Conservation (phyloP, 2,888 invertebrate species). For the Apeira syringaria region DNA sequence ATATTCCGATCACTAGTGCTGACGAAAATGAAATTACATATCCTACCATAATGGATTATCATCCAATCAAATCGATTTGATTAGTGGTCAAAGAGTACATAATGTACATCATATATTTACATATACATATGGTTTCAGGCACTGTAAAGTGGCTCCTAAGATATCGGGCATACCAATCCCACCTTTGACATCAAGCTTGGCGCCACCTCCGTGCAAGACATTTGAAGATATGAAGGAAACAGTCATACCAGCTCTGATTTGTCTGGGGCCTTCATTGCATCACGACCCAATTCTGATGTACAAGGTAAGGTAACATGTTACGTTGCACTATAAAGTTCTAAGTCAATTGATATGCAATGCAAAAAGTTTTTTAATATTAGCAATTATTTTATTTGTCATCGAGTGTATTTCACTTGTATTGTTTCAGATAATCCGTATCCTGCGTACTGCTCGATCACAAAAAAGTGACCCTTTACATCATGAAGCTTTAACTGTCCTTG, state of each 20-base stretch:
- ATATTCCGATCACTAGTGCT: no score
- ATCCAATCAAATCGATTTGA: no score
- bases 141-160: slow-evolving; percentile 89
- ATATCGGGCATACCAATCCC: slow-evolving; percentile 84
- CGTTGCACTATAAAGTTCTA: no score
- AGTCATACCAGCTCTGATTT: slow-evolving; percentile 93
- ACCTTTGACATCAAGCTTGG: slow-evolving; percentile 79
- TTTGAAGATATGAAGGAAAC: slow-evolving; percentile 89
- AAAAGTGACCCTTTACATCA: slow-evolving; percentile 87
- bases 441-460: slow-evolving; percentile 60
- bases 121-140: slow-evolving; percentile 77
- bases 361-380: no score
- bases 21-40: no score
- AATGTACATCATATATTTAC: no score
- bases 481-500: slow-evolving; percentile 93
- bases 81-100: no score
- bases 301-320: slow-evolving; percentile 87
- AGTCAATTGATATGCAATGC: no score
- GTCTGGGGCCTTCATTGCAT: slow-evolving; percentile 94
- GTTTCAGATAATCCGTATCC: slow-evolving; percentile 70
- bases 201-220: slow-evolving; percentile 86
- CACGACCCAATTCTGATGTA: slow-evolving; percentile 95
- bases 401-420: slow-evolving; percentile 1
- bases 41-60: no score
- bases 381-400: no score